These are phyloP conservation scores for Drosophila eugracilis DNA, from an alignment of 1,140 invertebrate species.

Conservation along the genomic window DNA sequence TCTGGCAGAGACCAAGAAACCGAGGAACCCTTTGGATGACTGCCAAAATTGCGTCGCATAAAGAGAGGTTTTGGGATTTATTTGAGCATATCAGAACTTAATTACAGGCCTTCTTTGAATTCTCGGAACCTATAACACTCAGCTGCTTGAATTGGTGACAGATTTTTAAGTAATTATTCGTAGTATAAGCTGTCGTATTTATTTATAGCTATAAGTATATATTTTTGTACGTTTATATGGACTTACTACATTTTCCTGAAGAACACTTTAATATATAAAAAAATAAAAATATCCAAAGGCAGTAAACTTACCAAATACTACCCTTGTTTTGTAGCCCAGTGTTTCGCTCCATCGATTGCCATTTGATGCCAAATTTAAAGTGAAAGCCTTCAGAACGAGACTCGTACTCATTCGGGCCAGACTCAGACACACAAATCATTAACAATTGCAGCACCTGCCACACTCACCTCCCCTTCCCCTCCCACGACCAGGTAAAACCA, in stretches of 20 bases:
- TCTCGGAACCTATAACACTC: constrained; percentile 6
- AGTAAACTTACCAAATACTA: too few species aligned
- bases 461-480: neutral
- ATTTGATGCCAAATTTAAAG: constrained; percentile 12
- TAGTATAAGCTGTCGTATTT: too few species aligned
- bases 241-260: too few species aligned
- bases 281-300: too few species aligned
- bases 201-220: too few species aligned
- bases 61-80: constrained; percentile 15
- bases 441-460: constrained; percentile 44
- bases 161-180: neutral
- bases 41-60: constrained; percentile 4
- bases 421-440: constrained; percentile 42
- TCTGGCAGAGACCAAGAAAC: constrained; percentile 32
- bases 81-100: constrained; percentile 9
- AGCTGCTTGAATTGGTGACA: neutral
- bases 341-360: neutral
- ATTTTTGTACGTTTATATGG: too few species aligned
- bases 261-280: too few species aligned
- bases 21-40: constrained; percentile 23
- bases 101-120: constrained; percentile 12
- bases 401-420: constrained; percentile 9
- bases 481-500: neutral
- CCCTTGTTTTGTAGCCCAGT: neutral
- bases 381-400: constrained; percentile 28